These are phyloP conservation scores for Mobula birostris DNA, from an alignment of 2,113 vertebrate species.

Conservation along the genomic window DNA sequence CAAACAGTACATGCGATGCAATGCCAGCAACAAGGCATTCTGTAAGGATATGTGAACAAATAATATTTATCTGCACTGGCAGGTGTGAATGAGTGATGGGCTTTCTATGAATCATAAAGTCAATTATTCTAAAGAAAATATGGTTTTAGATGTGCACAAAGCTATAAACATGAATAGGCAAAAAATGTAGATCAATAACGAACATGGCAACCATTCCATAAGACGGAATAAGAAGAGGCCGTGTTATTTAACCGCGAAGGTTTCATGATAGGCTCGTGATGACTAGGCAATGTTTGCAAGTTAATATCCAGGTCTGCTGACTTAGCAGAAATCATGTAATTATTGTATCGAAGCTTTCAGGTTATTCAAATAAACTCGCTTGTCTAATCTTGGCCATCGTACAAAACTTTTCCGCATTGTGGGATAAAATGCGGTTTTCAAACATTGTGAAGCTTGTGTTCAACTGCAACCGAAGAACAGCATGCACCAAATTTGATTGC, in stretches of 20 bases:
- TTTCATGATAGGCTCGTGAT: background rate
- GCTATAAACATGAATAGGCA: background rate
- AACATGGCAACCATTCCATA: background rate
- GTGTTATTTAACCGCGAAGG: background rate
- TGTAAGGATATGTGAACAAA: background rate
- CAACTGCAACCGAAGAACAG: background rate
- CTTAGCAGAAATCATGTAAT: background rate
- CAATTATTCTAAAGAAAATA: background rate
- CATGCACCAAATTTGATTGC: background rate
- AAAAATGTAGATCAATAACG: background rate
- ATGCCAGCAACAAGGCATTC: background rate
- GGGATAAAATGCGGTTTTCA: background rate
- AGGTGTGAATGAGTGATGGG: background rate
- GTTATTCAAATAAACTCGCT: background rate
- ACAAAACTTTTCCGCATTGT: background rate
- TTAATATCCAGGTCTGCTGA: background rate
- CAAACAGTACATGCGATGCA: background rate
- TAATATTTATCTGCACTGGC: background rate
- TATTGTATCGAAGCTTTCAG: background rate
- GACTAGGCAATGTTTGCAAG: conserved; percentile 29
- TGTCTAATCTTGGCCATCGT: background rate
- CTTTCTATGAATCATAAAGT: background rate
- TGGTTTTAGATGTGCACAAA: background rate
- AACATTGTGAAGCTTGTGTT: background rate
- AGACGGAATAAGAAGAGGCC: background rate